phyloP scores from a whole-genome alignment of 2,888 invertebrate genomes.

The Dasypogon diadema region DNA sequence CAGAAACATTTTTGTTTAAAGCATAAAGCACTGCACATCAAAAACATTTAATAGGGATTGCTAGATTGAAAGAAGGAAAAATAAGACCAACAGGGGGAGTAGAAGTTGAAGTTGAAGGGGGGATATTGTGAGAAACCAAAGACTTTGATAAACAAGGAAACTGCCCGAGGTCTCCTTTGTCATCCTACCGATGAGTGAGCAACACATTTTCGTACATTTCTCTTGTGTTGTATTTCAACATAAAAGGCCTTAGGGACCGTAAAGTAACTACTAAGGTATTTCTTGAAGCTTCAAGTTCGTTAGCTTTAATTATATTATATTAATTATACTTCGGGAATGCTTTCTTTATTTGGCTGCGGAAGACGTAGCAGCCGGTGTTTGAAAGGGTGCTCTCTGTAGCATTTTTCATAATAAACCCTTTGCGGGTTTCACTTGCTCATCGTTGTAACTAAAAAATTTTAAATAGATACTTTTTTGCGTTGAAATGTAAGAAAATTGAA shows the following conservation, averaged over 20 bases:
- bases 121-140: background rate
- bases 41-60: background rate
- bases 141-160: background rate
- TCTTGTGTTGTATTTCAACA: background rate
- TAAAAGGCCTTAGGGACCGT: background rate
- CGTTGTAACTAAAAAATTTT: no score
- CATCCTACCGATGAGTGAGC: background rate
- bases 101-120: no score
- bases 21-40: background rate
- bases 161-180: background rate
- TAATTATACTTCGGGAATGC: background rate
- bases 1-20: background rate
- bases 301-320: background rate
- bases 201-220: background rate
- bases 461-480: no score
- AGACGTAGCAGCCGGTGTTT: no score
- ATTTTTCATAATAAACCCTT: no score
- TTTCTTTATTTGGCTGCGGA: no score
- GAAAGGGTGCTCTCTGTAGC: no score
- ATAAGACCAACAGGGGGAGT: background rate
- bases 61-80: background rate
- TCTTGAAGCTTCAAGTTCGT: background rate
- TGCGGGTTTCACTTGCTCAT: no score
- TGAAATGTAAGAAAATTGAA: no score
- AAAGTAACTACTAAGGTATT: background rate